phyloP scores from a whole-genome alignment of 2,797 vertebrate genomes.

The Sciurus vulgaris region DNA sequence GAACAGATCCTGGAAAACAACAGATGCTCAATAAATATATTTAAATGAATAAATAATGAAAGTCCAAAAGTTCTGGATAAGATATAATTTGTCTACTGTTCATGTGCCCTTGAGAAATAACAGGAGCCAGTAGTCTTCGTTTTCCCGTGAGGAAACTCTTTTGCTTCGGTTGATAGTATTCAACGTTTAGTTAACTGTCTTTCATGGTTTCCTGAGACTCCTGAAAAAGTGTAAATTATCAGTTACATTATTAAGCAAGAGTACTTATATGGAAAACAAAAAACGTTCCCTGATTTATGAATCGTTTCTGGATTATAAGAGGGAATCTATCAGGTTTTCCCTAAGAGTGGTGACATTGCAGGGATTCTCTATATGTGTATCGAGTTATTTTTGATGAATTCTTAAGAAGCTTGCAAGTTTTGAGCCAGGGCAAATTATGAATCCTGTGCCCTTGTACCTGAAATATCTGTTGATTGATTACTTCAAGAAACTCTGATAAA shows the following conservation, averaged over 20 bases:
- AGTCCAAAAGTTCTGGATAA: background rate
- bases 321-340: background rate
- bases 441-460: background rate
- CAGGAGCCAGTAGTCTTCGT: background rate
- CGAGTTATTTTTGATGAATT: background rate
- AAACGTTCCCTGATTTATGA: background rate
- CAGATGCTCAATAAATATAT: background rate
- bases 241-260: background rate
- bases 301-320: background rate
- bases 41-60: background rate
- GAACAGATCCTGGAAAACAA: background rate
- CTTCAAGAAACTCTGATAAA: background rate
- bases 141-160: background rate
- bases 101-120: background rate
- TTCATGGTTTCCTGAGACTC: background rate
- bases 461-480: background rate
- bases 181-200: background rate
- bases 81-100: background rate
- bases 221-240: background rate
- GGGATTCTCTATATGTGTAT: background rate
- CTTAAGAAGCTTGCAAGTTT: background rate
- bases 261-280: background rate
- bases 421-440: background rate
- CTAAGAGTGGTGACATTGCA: background rate
- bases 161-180: background rate